Evolutionary conservation across 2,888 invertebrate genomes (phyloP), one percentile per base, ranked within the genome.

Genomic region (Acrobeloides nanus): DNA sequence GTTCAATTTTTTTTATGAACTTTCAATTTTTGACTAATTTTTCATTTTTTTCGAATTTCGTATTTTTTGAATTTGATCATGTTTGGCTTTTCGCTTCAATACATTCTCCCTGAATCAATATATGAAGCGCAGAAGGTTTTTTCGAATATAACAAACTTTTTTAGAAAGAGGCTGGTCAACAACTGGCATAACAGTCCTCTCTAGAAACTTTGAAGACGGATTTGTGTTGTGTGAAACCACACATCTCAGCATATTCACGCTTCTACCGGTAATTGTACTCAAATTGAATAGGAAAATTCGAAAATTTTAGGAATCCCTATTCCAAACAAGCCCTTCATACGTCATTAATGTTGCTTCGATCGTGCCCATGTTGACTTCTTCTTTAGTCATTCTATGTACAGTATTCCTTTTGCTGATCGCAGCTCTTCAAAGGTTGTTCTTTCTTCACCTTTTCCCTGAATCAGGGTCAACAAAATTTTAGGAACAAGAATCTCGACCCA

Each of bases 81-180:
- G n/a, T n/a, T n/a, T n/a, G n/a, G n/a, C n/a, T n/a, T n/a, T n/a
- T n/a, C n/a, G n/a, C n/a, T n/a, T n/a, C n/a, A n/a, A n/a, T n/a
- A n/a, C n/a, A n/a, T n/a, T n/a, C n/a, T n/a, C n/a, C n/a, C n/a
- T n/a, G n/a, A n/a, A n/a, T n/a, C n/a, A n/a, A n/a, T n/a, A n/a
- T n/a, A n/a, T n/a, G n/a, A n/a, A n/a, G n/a, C n/a, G n/a, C n/a
- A n/a, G n/a, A n/a, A n/a, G n/a, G n/a, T n/a, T n/a, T n/a, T n/a
- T 29, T 23, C n/a, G 6, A 5, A 24, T 17, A 21, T 23, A 25
- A 37, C 31, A 37, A 20, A 31, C 3, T 20, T 15, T 15, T 48
- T 37, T 25, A 50, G 64, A 58, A 42, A 53, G 55, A 31, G 61
- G 59, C 6, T 70, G 70, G 70, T 69, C 70, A 6, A 66, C 59